A percentile compares a stretch with the other conserved stretches of the same genome.
phyloP scores from a whole-genome alignment of 2,797 vertebrate genomes.

The Spinus olivaceus region DNA sequence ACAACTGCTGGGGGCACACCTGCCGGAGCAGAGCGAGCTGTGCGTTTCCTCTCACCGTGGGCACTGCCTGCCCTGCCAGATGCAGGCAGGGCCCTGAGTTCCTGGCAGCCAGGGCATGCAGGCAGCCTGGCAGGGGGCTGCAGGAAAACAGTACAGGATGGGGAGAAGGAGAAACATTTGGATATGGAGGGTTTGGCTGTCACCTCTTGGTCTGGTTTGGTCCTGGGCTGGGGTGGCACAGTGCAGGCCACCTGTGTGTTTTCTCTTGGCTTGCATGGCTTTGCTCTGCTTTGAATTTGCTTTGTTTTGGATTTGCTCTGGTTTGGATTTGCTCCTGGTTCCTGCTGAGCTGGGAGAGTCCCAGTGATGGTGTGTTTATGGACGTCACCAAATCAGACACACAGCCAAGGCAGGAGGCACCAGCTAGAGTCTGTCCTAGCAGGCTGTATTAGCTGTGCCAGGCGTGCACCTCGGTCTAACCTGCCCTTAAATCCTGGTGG shows the following conservation, averaged over 20 bases:
- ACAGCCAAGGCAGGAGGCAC: neutral
- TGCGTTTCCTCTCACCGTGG: neutral
- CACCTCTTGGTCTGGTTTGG: neutral
- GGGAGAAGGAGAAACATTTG: neutral
- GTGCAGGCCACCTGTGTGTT: neutral
- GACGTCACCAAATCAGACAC: neutral
- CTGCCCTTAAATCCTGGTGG: neutral
- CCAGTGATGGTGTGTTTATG: neutral
- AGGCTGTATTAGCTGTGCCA: neutral
- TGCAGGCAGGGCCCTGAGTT: neutral
- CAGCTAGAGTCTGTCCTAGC: neutral
- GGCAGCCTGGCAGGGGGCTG: neutral
- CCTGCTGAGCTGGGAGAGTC: neutral
- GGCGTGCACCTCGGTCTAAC: accelerated
- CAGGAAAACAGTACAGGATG: neutral
- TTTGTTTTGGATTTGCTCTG: neutral
- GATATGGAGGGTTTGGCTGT: neutral
- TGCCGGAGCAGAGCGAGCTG: neutral
- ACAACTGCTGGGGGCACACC: neutral
- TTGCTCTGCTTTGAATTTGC: neutral
- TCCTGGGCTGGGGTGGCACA: neutral
- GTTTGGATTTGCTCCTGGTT: conserved; percentile 8
- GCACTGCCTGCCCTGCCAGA: neutral
- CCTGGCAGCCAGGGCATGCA: neutral
- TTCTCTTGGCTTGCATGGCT: neutral